Percentiles rank a stretch among this genome's conserved stretches.
Evolutionary conservation across 2,888 invertebrate species (phyloP).

Genomic region (Lissonota sp.): DNA sequence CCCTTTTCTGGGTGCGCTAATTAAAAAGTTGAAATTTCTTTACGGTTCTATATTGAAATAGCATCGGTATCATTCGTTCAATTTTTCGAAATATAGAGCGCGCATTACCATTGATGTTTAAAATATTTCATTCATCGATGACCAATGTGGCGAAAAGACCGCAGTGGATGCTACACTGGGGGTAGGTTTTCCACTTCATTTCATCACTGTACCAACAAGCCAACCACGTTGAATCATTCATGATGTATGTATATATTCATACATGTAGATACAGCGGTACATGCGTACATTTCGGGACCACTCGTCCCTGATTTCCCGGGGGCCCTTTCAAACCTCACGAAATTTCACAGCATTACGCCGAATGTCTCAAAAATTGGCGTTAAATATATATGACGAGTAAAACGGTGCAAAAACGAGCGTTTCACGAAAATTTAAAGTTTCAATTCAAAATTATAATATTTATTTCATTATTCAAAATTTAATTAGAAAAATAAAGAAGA

Average conservation of each 20-base stretch:
- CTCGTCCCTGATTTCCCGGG: slow-evolving; percentile 76
- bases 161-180: neutral
- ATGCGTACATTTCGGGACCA: slow-evolving; percentile 68
- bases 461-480: slow-evolving; percentile 8
- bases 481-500: neutral
- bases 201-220: neutral
- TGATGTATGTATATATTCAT: slow-evolving; percentile 6
- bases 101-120: neutral
- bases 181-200: slow-evolving; percentile 18
- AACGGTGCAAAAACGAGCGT: neutral
- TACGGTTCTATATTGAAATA: neutral
- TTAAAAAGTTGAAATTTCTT: neutral
- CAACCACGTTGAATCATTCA: slow-evolving; percentile 41
- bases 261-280: slow-evolving; percentile 33
- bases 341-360: slow-evolving; percentile 40
- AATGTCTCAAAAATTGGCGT: slow-evolving; percentile 30
- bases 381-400: neutral
- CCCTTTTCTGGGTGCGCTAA: neutral
- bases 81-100: neutral
- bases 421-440: neutral
- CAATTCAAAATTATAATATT: neutral
- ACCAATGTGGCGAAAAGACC: neutral
- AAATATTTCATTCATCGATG: neutral
- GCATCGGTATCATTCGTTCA: neutral
- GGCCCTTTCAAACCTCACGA: slow-evolving; percentile 66